These are phyloP conservation scores for Anagrus nilaparvatae DNA, from an alignment of 1,140 invertebrate genomes.

Conservation along the genomic window DNA sequence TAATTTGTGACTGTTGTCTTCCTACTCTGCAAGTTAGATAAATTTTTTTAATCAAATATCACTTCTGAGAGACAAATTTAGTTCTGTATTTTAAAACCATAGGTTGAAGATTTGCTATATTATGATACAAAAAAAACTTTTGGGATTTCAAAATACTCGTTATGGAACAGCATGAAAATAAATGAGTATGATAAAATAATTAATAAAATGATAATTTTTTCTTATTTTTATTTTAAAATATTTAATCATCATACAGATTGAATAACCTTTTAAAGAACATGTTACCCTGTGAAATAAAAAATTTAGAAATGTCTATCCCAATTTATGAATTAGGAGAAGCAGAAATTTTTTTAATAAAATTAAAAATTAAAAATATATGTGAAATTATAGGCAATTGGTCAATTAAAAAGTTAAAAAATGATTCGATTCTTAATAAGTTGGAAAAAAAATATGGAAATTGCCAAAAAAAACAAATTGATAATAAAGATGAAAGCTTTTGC, in stretches of 20 bases:
- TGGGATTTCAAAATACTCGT: conserved; percentile 21
- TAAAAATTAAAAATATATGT: conserved; percentile 22
- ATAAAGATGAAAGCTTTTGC: conserved; percentile 20
- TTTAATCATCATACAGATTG: conserved; percentile 17
- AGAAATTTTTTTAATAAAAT: conserved; percentile 20
- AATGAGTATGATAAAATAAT: conserved; percentile 20
- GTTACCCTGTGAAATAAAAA: conserved; percentile 15
- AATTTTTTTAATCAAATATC: not conserved
- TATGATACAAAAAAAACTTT: conserved; percentile 13
- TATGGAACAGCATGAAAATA: conserved; percentile 26
- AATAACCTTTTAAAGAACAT: conserved; percentile 21
- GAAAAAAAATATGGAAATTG: conserved; percentile 16
- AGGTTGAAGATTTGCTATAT: conserved; percentile 27
- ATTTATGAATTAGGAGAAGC: no score
- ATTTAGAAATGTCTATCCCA: conserved; percentile 17
- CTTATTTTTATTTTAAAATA: not conserved
- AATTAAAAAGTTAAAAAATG: conserved; percentile 20
- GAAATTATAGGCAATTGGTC: conserved; percentile 15
- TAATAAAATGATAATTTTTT: conserved; percentile 3
- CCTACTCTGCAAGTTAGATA: conserved; percentile 25
- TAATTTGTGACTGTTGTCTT: conserved; percentile 23
- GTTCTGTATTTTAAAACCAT: not conserved
- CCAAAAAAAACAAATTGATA: conserved; percentile 15
- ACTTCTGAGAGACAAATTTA: conserved; percentile 8
- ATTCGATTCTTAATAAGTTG: conserved; percentile 19